phyloP scores from a whole-genome alignment of 2,113 vertebrate species.

The Phylloscopus trochilus region DNA sequence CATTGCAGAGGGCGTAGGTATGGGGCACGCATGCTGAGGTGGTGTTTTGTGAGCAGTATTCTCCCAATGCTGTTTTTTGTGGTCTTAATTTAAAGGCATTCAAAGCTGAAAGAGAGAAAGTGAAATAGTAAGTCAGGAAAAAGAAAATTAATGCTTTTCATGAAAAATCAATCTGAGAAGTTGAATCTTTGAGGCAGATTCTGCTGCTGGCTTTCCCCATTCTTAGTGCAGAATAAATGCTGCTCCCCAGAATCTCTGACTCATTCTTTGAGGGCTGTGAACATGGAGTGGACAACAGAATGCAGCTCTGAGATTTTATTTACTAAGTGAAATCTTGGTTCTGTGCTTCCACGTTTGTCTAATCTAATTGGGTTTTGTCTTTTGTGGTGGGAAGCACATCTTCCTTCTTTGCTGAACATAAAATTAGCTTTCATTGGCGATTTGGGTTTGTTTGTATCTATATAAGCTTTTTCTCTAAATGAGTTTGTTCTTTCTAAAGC shows the following conservation, averaged over 20 bases:
- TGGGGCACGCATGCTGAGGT: rapidly evolving
- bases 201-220: neutral
- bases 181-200: neutral
- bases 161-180: neutral
- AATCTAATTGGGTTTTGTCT: conserved; percentile 66
- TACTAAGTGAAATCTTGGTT: conserved; percentile 52
- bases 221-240: neutral
- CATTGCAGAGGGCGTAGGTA: rapidly evolving
- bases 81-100: neutral
- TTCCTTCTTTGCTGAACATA: conserved; percentile 61
- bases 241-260: neutral
- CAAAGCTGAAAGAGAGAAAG: neutral
- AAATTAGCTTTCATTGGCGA: conserved; percentile 70
- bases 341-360: conserved; percentile 54
- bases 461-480: conserved; percentile 67
- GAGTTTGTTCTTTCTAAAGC: conserved; percentile 74
- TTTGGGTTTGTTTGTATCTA: conserved; percentile 70
- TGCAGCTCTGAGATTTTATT: conserved; percentile 31
- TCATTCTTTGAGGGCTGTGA: neutral
- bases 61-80: neutral
- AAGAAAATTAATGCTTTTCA: neutral
- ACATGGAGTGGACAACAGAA: conserved; percentile 11
- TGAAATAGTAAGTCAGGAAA: neutral
- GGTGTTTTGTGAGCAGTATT: neutral
- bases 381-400: conserved; percentile 60